phyloP scores from a whole-genome alignment of 2,888 invertebrate species.

The Drosophila birchii region DNA sequence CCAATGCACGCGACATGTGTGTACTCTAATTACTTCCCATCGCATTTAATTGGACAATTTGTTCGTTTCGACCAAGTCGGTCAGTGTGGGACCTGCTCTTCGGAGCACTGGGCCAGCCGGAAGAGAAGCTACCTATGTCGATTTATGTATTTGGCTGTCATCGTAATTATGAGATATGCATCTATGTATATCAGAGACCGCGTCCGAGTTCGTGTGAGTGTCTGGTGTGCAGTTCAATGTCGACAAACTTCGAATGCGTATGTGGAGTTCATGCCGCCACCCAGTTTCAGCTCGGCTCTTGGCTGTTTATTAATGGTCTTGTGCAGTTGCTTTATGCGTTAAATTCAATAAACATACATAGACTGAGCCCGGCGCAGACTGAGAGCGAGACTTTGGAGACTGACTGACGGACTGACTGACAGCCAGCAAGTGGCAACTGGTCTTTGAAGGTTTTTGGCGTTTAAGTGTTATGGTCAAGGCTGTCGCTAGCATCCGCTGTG shows the following conservation, averaged over 20 bases:
- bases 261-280: slow-evolving; percentile 47
- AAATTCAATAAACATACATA: slow-evolving; percentile 66
- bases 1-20: slow-evolving; percentile 37
- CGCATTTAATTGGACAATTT: slow-evolving; percentile 57
- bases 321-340: slow-evolving; percentile 64
- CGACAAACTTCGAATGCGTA: slow-evolving; percentile 34
- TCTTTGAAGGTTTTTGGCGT: slow-evolving; percentile 71
- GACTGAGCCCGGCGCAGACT: slow-evolving; percentile 19
- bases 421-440: slow-evolving; percentile 70
- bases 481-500: slow-evolving; percentile 40
- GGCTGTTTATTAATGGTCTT: slow-evolving; percentile 57
- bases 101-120: slow-evolving; percentile 34
- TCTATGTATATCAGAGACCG: slow-evolving; percentile 26
- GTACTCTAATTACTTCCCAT: slow-evolving; percentile 46
- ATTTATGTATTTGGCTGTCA: slow-evolving; percentile 28
- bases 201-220: slow-evolving; percentile 7
- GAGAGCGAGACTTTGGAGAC: slow-evolving; percentile 21
- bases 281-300: slow-evolving; percentile 35
- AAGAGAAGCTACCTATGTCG: slow-evolving; percentile 31
- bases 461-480: slow-evolving; percentile 80
- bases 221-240: slow-evolving; percentile 66
- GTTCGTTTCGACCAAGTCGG: neutral
- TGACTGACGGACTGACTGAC: slow-evolving; percentile 36
- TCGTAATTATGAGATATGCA: slow-evolving; percentile 34
- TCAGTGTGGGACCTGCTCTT: slow-evolving; percentile 11